Evolutionary conservation across 2,113 vertebrate species (phyloP), one percentile per base, ranked within the genome.

Genomic region (Todiramphus chloris): DNA sequence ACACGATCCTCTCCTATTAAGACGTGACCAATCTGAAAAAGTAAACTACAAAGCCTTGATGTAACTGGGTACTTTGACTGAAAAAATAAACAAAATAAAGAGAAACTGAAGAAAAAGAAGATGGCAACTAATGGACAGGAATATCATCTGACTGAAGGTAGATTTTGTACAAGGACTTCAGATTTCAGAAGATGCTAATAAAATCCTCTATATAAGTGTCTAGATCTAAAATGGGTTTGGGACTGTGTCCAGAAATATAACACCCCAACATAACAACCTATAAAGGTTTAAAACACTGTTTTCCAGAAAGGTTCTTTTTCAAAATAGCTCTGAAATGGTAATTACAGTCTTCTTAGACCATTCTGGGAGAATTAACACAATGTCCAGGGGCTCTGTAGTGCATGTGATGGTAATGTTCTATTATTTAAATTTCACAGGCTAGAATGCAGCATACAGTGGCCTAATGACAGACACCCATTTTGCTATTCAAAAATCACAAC

Each of bases 1-100:
- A 62, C 51, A 81, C 6, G 72, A 79, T 82, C 63, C 23, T 83
- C 60, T 70, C 33, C 48, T 80, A 37, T 87, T 86, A 90, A 87
- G 33, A 56, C 86, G 53, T 93, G 84, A 86, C 30, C 51, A 96
- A 73, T 73, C 13, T 91, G 83, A 90, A 95, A 96, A 91, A 92
- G 81, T 55, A 88, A 98, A 93, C 20, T 90, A 83, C 33, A 81
- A 66, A 76, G 37, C 67, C 50, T 35, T 78, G 33, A 75, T 11
- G 50, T 51, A 19, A 10, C 80, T 58, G 35, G 23, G 12, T 51
- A 89, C 59, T 89, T 93, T 73, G 77, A 60, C 27, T 39, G 27
- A 69, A 90, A 94, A 89, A 68, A 46, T 5, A 67, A 90, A 73
- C 7, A 1, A 69, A 75, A 89, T 41, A 37, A 56, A 70, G 23